Percentiles rank a stretch among this genome's conserved stretches.
Conservation (phyloP, 1,140 invertebrate species). For the Anastrepha ludens region DNA sequence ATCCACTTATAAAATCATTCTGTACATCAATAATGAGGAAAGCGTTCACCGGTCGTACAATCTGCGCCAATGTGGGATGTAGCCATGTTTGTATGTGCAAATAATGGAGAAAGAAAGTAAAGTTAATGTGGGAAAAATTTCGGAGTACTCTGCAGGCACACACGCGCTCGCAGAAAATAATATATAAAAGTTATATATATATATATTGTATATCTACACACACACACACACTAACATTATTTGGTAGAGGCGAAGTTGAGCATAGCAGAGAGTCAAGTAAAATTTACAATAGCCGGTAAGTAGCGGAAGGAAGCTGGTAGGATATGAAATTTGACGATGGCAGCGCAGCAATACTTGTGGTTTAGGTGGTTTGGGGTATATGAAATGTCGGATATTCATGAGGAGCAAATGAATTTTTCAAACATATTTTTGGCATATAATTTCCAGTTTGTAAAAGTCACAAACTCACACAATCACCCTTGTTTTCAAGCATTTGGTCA, state of each 20-base stretch:
- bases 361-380: not conserved
- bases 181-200: not conserved
- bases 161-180: not conserved
- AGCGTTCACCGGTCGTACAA: conserved; percentile 90
- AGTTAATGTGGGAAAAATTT: conserved; percentile 31
- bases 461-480: not conserved
- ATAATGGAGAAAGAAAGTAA: not conserved
- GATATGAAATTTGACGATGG: conserved; percentile 25
- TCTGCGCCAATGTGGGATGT: conserved; percentile 75
- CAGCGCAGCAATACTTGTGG: not conserved
- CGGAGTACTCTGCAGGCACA: not conserved
- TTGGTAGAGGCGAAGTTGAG: not conserved
- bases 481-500: not conserved
- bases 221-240: not conserved
- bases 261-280: not conserved
- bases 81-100: not conserved
- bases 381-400: not conserved
- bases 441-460: not conserved
- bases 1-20: conserved; percentile 98
- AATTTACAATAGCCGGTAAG: conserved; percentile 17
- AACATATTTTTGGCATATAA: conserved; percentile 12
- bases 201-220: not conserved
- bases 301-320: conserved; percentile 11
- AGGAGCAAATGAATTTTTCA: not conserved
- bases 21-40: conserved; percentile 97